Percentiles rank a stretch among this genome's conserved stretches.
phyloP scores from a whole-genome alignment of 1,140 invertebrate genomes.

The Atta texana region DNA sequence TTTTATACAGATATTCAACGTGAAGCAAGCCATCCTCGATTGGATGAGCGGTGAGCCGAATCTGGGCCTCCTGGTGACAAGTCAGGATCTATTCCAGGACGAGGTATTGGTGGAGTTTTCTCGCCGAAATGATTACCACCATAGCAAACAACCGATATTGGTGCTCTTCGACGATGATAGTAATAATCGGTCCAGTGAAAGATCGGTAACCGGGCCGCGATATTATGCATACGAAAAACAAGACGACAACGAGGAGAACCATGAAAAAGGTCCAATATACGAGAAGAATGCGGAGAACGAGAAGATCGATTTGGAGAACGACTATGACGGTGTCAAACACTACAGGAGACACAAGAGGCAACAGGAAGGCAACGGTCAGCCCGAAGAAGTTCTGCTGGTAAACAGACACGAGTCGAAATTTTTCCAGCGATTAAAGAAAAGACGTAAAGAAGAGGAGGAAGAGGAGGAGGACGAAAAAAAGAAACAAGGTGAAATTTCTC shows the following conservation, averaged over 20 bases:
- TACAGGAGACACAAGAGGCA: neutral
- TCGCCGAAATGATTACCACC: slow-evolving; percentile 72
- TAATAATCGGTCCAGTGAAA: slow-evolving; percentile 47
- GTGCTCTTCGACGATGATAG: slow-evolving; percentile 81
- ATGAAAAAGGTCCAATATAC: slow-evolving; percentile 53
- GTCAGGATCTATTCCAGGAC: slow-evolving; percentile 76
- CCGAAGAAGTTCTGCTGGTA: slow-evolving; percentile 57
- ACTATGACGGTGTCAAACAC: slow-evolving; percentile 12
- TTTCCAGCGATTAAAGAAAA: slow-evolving; percentile 74
- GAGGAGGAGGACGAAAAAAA: neutral
- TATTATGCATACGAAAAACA: slow-evolving; percentile 68
- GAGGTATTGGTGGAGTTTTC: slow-evolving; percentile 77
- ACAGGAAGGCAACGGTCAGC: slow-evolving; percentile 45
- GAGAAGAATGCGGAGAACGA: slow-evolving; percentile 16
- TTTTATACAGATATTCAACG: slow-evolving; percentile 80
- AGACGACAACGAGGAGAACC: neutral
- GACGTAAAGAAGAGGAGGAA: neutral
- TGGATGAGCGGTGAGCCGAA: slow-evolving; percentile 79
- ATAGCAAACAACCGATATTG: slow-evolving; percentile 82
- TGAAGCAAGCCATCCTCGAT: slow-evolving; percentile 80
- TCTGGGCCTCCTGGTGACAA: slow-evolving; percentile 81
- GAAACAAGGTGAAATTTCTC: neutral
- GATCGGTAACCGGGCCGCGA: neutral
- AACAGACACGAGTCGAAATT: slow-evolving; percentile 40
- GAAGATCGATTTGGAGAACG: slow-evolving; percentile 56